Evolutionary conservation across 1,140 invertebrate genomes (phyloP).

Genomic region (Solenopsis invicta): DNA sequence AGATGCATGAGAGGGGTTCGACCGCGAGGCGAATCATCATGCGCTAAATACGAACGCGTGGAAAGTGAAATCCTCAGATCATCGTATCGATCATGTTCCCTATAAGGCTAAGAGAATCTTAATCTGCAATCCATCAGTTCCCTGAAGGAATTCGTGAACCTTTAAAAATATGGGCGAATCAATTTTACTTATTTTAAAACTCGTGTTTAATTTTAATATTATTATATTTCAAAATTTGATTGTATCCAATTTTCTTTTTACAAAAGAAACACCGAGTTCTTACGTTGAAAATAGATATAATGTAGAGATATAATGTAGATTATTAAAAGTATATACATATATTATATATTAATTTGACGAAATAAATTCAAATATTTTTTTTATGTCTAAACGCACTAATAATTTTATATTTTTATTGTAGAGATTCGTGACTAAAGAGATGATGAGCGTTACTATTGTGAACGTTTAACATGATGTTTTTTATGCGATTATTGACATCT

Average conservation of each 20-base stretch:
- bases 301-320: not conserved
- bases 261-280: not conserved
- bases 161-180: not conserved
- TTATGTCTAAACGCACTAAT: not conserved
- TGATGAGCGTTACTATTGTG: not conserved
- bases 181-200: not conserved
- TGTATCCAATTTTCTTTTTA: not conserved
- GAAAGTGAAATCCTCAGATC: constrained; percentile 68
- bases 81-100: constrained; percentile 24
- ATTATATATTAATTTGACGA: not conserved
- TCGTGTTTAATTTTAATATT: not conserved
- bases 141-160: not conserved
- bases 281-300: not conserved
- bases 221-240: not conserved
- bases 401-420: not conserved
- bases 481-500: not conserved
- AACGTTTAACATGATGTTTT: not conserved
- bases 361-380: not conserved
- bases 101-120: constrained; percentile 9
- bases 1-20: not conserved
- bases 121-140: not conserved
- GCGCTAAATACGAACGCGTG: constrained; percentile 33
- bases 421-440: not conserved
- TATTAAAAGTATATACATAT: not conserved
- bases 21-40: constrained; percentile 27